These are phyloP conservation scores for Hemiprocne comata DNA, from an alignment of 2,113 vertebrate species.

Conservation along the genomic window DNA sequence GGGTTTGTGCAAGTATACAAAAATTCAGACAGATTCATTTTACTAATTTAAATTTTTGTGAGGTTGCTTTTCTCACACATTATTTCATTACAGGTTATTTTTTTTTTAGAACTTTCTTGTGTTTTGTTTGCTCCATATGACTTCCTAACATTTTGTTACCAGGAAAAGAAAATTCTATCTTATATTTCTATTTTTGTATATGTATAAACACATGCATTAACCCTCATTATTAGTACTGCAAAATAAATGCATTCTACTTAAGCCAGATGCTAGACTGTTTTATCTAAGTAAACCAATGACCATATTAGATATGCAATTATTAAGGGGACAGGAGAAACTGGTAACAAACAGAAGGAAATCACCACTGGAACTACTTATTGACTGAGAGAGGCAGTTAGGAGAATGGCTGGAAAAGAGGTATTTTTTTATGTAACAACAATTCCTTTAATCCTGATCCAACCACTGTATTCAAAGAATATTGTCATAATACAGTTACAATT, in stretches of 20 bases:
- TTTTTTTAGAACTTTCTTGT: background rate
- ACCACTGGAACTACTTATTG: background rate
- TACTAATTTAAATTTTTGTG: background rate
- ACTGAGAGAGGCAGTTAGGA: background rate
- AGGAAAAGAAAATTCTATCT: background rate
- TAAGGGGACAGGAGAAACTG: background rate
- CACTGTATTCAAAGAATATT: background rate
- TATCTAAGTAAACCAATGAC: background rate
- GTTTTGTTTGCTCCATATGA: background rate
- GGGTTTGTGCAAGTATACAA: background rate
- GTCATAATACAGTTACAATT: background rate
- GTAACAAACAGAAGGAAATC: background rate
- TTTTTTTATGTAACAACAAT: background rate
- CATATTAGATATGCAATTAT: background rate
- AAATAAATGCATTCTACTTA: background rate
- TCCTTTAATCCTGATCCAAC: background rate
- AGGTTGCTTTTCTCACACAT: background rate
- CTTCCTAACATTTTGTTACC: background rate
- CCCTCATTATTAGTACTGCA: background rate
- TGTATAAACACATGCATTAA: background rate
- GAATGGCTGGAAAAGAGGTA: background rate
- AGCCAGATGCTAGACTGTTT: background rate
- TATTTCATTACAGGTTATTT: background rate
- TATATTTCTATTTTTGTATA: background rate
- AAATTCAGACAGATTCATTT: conserved; percentile 5